Base-by-base conservation (phyloP, 2,888 invertebrate genomes). In the Cheilosia vulpina region DNA sequence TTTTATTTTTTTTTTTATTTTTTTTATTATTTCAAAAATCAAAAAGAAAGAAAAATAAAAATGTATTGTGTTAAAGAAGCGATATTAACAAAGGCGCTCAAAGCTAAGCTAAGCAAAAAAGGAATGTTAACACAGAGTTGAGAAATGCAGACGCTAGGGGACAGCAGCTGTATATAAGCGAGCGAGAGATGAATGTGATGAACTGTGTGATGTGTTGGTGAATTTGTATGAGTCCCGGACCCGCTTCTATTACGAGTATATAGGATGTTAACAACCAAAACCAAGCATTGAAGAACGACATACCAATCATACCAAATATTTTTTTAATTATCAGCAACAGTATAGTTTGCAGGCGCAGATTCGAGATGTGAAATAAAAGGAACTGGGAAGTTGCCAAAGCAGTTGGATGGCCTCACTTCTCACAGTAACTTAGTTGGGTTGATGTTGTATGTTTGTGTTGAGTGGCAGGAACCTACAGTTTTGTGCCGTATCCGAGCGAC, bases 31-130 rank as follows among this genome's bases (percentile, higher is more conserved):
- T 73, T 71, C 76, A 85, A 85, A 85, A 85, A 72, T 77, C 76
- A 85, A 85, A 85, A 81, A 87, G 71, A 73, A 55, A 63, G 57
- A 75, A 78, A 80, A 78, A 71, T 69, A 87, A 83, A 87, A 83
- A 80, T 80, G 69, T 57, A 53, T 47, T 76, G 57, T 45, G 87
- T 87, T 87, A 87, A 76, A 78, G 58, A 87, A 87, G 87, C 87
- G 72, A 69, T 80, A 76, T 78, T 72, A 73, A 75, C 75, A 80
- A 69, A 65, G 58, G 52, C 52, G 72, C 76, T 77, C 66, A 72
- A 68, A 75, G 85, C 77, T 55, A 77, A 83, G 73, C 83, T 83
- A 73, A 62, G 65, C 72, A 55, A 73, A 69, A 69, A 65, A 27
- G 34, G 15, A 15, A 41, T 62, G 78, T 71, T 72, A 83, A 50